phyloP scores from a whole-genome alignment of 2,797 vertebrate species.

The Florisuga fusca region DNA sequence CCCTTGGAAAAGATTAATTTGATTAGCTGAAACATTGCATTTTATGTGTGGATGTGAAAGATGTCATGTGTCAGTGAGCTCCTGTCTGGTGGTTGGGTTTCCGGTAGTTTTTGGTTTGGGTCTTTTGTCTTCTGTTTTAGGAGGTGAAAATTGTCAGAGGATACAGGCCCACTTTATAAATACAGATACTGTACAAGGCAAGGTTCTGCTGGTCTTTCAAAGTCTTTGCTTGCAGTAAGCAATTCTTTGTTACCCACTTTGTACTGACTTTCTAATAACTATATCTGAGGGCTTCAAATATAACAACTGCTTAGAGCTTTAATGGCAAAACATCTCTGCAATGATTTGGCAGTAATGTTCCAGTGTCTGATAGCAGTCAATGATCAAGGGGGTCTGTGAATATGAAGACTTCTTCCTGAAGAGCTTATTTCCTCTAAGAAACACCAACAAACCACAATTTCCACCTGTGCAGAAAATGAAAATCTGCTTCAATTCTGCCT shows the following conservation, averaged over 20 bases:
- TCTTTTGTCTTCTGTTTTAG: fast-evolving
- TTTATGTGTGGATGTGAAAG: background rate
- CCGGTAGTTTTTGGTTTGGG: background rate
- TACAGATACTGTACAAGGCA: background rate
- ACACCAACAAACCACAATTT: background rate
- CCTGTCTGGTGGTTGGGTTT: background rate
- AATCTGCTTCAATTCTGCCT: background rate
- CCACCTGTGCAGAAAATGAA: slow-evolving; percentile 10
- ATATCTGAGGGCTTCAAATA: background rate
- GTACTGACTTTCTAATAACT: background rate
- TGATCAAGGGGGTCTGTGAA: background rate
- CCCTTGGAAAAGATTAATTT: background rate
- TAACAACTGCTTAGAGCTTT: background rate
- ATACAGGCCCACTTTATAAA: background rate
- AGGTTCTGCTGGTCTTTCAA: background rate
- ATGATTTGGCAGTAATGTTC: background rate
- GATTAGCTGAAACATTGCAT: background rate
- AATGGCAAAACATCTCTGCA: background rate
- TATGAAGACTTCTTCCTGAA: background rate
- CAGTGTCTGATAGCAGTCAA: background rate
- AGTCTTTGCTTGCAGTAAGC: background rate
- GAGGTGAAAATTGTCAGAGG: background rate
- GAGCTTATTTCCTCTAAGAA: background rate
- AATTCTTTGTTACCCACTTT: background rate
- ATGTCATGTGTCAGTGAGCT: background rate